These are phyloP conservation scores for Drosophila kuntzei DNA, from an alignment of 2,888 invertebrate species.

Conservation along the genomic window DNA sequence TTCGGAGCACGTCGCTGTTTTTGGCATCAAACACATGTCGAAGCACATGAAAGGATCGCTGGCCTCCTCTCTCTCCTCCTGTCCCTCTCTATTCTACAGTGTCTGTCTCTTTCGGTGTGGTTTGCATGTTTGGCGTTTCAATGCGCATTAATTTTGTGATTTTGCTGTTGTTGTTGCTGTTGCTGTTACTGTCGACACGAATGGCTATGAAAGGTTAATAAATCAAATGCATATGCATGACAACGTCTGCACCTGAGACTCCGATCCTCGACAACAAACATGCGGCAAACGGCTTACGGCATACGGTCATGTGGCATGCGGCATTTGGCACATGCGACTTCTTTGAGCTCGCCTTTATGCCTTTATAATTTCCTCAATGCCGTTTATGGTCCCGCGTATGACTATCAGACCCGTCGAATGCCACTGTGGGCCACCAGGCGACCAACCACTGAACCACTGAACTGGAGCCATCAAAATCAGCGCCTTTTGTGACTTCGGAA, in stretches of 20 bases:
- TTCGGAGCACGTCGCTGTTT: constrained; percentile 78
- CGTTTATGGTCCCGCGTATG: constrained; percentile 62
- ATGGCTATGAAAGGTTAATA: constrained; percentile 82
- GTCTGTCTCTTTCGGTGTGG: constrained; percentile 14
- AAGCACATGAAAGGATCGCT: constrained; percentile 76
- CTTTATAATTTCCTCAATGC: constrained; percentile 78
- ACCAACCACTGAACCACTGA: constrained; percentile 31
- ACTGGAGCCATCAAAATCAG: constrained; percentile 66
- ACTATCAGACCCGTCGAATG: constrained; percentile 27
- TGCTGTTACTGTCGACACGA: constrained; percentile 77
- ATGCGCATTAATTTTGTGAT: constrained; percentile 79
- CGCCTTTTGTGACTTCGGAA: constrained; percentile 63
- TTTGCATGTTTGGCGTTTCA: constrained; percentile 82
- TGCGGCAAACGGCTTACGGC: constrained; percentile 20
- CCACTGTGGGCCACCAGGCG: constrained; percentile 39
- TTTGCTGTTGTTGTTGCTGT: constrained; percentile 67
- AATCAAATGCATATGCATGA: constrained; percentile 81
- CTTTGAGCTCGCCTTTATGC: constrained; percentile 62
- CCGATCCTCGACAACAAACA: constrained; percentile 22
- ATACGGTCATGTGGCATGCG: constrained; percentile 18
- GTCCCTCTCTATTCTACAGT: neutral
- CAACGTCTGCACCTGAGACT: constrained; percentile 69
- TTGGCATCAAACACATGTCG: constrained; percentile 80
- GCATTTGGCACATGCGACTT: constrained; percentile 39
- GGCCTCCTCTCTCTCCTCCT: constrained; percentile 9